Evolutionary conservation across 2,888 invertebrate species (phyloP), one percentile per base, ranked within the genome.

Genomic region (Dryococelus australis): DNA sequence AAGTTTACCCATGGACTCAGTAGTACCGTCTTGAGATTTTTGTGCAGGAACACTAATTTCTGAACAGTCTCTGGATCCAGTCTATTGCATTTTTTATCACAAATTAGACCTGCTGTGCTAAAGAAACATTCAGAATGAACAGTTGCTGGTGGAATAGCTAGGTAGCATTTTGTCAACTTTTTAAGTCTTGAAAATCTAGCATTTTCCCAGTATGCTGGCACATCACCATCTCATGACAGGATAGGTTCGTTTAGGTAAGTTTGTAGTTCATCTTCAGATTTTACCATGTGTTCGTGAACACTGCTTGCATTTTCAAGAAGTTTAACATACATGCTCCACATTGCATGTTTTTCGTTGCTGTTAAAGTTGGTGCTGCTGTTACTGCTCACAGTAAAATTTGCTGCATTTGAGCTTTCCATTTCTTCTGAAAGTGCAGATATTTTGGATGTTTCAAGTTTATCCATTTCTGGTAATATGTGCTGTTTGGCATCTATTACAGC

Each of bases 51-150:
- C 8, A 35, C 35, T 3, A 27, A 16, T 86, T 80, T 87, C n/a
- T 43, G 78, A 81, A 87, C 47, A 85, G 84, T 13, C 24, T 65
- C 13, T 65, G 10, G 65, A 65, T 65, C 65, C 65, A 65, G n/a
- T n/a, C n/a, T n/a, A n/a, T n/a, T n/a, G n/a, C n/a, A n/a, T n/a
- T n/a, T n/a, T n/a, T n/a, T n/a, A 16, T 20, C 65, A 65, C 65
- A 65, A 20, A 65, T 65, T 5, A 20, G 16, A 13, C 20, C 65
- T 16, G 65, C 10, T 20, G 65, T 65, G 20, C 65, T 65, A 24
- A 65, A 65, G 10, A 65, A 65, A 16, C 65, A 16, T 65, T 65
- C 20, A 65, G 65, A 65, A 24, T 20, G 24, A 5, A 65, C 65
- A 20, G 65, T 65, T 24, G 65, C 65, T 65, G 65, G 20, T 5